Evolutionary conservation across 2,113 vertebrate species (phyloP), one percentile per base, ranked within the genome.

Genomic region (Menura novaehollandiae): DNA sequence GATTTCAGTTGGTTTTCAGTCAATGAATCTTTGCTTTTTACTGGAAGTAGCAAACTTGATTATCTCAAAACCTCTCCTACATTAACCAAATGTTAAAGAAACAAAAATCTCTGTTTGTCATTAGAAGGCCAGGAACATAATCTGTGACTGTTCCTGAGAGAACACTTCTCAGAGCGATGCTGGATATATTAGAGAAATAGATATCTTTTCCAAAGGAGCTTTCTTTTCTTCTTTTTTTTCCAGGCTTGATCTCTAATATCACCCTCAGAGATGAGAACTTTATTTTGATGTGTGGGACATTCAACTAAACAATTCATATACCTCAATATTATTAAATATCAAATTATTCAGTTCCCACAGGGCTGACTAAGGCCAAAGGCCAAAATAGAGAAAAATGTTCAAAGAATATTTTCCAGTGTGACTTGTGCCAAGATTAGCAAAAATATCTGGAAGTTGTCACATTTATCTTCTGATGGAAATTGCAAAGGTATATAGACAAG

Each of bases 381-480:
- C 72, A 93, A 93, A 88, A 91, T 1, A 74, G 51, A 91, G 68
- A 80, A 85, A 83, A 94, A 77, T 18, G 27, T 95, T 96, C 93
- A 95, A 93, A 96, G 82, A 93, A 67, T 90, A 93, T 91, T 95
- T 96, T 96, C 78, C 75, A 89, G 47, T 24, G 26, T 92, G 51
- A 28, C 39, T 83, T 27, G 10, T 95, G 95, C 95, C 96, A 96
- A 96, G 90, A 90, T 96, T 95, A 90, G 90, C 68, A 94, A 91
- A 93, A 96, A 88, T 77, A 51, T 90, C 96, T 96, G 91, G 88
- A 96, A 94, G 46, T 88, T 96, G 88, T 93, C 88, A 94, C 63
- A 77, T 96, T 90, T 80, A 90, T 96, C 91, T 96, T 94, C 55
- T 90, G 75, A 96, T 94, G 53, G 89, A 94, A 94, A 96, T 77